phyloP scores from a whole-genome alignment of 2,113 vertebrate species.

The Cryptoleucopteryx plumbea region DNA sequence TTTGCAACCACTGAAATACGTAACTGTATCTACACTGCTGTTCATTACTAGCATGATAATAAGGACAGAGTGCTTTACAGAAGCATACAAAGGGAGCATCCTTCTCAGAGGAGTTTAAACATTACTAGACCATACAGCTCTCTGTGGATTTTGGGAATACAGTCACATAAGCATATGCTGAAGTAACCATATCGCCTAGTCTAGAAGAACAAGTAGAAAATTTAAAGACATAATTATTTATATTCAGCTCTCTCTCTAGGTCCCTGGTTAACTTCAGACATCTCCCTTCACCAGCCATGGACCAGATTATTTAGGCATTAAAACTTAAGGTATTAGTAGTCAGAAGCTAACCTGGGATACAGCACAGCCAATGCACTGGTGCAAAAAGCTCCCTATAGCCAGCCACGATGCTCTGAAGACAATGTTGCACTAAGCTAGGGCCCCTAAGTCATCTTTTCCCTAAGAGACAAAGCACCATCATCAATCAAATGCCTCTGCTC shows the following conservation, averaged over 20 bases:
- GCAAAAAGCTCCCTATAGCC: neutral
- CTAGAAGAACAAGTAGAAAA: neutral
- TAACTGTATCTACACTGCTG: neutral
- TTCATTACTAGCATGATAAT: neutral
- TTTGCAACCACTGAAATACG: neutral
- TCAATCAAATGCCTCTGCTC: neutral
- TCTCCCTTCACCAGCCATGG: rapidly evolving
- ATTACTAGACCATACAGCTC: neutral
- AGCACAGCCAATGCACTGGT: rapidly evolving
- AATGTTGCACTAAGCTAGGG: neutral
- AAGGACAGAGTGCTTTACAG: neutral
- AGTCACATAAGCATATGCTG: neutral
- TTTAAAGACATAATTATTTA: neutral
- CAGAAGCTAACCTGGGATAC: neutral
- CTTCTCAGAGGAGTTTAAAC: neutral
- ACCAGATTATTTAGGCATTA: neutral
- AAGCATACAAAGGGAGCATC: neutral
- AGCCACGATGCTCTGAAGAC: neutral
- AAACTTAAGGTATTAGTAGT: neutral
- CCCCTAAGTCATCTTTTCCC: neutral
- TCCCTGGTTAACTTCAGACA: neutral
- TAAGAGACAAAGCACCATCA: neutral
- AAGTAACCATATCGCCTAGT: neutral
- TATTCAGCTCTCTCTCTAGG: neutral
- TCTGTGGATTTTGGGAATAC: neutral